Evolutionary conservation across 1,140 invertebrate species (phyloP), one percentile per base, ranked within the genome.

Genomic region (Neotoxoptera formosana): DNA sequence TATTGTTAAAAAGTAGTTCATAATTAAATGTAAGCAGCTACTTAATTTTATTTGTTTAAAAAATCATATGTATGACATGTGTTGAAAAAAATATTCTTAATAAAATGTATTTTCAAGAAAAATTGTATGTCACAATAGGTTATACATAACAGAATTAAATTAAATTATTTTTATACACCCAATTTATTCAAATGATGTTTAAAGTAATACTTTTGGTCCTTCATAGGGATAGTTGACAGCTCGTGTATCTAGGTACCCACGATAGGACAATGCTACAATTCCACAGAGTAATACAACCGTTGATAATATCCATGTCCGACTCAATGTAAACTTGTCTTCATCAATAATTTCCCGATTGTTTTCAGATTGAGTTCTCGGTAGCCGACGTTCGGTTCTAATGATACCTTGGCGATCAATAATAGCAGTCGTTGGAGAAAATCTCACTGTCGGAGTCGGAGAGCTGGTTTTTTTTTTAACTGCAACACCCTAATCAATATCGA

Each of bases 201-300:
- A 91, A 76, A 41, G 25, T 21, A 20, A 45, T 93, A 93, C 91
- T 93, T 93, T 93, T n/a, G 91, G 81, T 9, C 91, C 91, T 51
- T 51, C 48, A 34, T 51, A 93, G 6, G 91, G 91, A 84, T 81
- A 93, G 23, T 93, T 93, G 7, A 93, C 91, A 34, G 91, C 48
- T 36, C n/a, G 81, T 36, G 91, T 93, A 47, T 93, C 91, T 25
- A 93, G 86, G 11, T 93, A 93, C 0, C 91, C 91, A 51, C 91
- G 91, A 53, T 93, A 93, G 3, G 67, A 8, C 76, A 93, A 45
- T 21, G 14, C n/a, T 2, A 34, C 9, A 45, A 93, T 93, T 9
- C 48, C 76, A 86, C 7, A 45, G 0, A 90, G 53, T 48, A 90
- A 45, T n/a, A 67, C 7, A 45, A 67, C 2, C 0, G 89, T 90